Evolutionary conservation across 2,113 vertebrate genomes (phyloP), one percentile per base, ranked within the genome.

Genomic region (Crotophaga sulcirostris): DNA sequence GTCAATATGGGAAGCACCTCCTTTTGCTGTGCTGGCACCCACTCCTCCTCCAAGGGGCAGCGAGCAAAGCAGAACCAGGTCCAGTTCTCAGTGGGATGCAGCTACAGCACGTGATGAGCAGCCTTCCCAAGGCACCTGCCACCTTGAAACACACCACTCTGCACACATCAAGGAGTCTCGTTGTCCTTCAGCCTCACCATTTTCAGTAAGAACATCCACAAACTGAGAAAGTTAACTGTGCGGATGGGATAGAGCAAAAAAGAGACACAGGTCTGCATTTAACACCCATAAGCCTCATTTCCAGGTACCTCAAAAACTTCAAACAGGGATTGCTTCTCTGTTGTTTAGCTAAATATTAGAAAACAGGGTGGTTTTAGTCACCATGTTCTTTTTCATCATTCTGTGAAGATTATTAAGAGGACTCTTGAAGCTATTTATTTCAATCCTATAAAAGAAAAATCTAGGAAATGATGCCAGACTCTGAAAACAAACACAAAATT

Each of bases 381-480:
- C 11, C 66, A 21, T 21, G n/a, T 5, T 21, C 16, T 69, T 70
- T 75, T 67, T 38, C 38, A 59, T 44, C 31, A 56, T n/a, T 68
- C 64, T 77, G n/a, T 56, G 45, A 90, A 84, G 13, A 68, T 25
- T 24, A 73, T 24, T 33, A 55, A 56, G 28, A 82, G 23, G 34
- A 80, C 31, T 38, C 72, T 55, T 82, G 55, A 94, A 93, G 26
- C 36, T 84, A 40, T 70, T 85, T 91, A 87, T 89, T 81, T 87
- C 54, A n/a, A 45, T 47, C 0, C 0, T 34, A n/a, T 51, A 77
- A 85, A 83, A 90, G 28, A 5, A 86, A 92, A 78, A 69, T 19
- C 21, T 75, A 55, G 0, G 3, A 90, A 92, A 72, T 34, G 34
- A 62, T 16, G 13, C 64, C 64, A 52, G 52, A 54, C 34, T 87